Evolutionary conservation across 2,888 invertebrate species (phyloP), one percentile per base, ranked within the genome.

Genomic region (Spicauda simplicius): DNA sequence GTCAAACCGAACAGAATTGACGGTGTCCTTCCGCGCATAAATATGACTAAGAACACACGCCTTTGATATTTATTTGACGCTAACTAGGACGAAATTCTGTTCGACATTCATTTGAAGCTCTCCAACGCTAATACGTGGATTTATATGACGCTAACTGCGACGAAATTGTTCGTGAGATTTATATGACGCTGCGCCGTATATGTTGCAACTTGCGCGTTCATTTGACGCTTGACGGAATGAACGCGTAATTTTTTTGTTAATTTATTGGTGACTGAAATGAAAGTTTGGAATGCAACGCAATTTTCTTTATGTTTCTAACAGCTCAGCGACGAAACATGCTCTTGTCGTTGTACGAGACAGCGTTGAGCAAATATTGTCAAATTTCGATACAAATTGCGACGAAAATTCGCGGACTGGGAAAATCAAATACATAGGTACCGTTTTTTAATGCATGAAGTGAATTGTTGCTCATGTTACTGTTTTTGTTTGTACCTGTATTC

Each of bases 41-140:
- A 60, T 60, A 60, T 50, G 52, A 60, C 60, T 25, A 25, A 25
- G 18, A 5, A 37, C 50, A 52, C 60, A 14, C 48, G 33, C 16
- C 52, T 33, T 50, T 52, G 30, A 60, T 12, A 60, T 50, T 60
- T 52, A 60, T 60, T 33, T 52, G 60, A 60, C 60, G 14, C 6
- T 60, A 60, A 53, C 61, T 37, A 41, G 50, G 37, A 61, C n/a
- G 53, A 61, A 53, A 61, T 33, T 52, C 30, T 33, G n/a, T 12
- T 33, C 8, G 60, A 60, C 60, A 18, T 60, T 33, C 30, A 60
- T 60, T 33, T 48, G 60, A 60, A 16, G 30, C 60, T 60, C 60
- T 11, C 50, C 0, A 2, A 33, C 16, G 50, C 19, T 12, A 50
- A 30, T 33, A 18, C 16, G 50, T 33, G 30, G 16, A 52, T 48